Evolutionary conservation across 2,888 invertebrate genomes (phyloP).

Genomic region (Mythimna ferrago): DNA sequence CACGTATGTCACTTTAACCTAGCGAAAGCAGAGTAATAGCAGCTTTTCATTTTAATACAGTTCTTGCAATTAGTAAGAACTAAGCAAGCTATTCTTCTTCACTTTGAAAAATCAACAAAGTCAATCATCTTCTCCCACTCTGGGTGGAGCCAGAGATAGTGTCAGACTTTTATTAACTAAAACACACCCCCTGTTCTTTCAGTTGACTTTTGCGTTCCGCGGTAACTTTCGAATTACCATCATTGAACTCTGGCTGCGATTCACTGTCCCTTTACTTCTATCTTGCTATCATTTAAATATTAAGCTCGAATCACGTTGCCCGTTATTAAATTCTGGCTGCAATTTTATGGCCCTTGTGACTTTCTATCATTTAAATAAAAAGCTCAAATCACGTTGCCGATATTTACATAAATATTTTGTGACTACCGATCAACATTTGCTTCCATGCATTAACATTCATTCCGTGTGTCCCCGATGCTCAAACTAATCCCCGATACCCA

Average conservation of each 20-base stretch:
- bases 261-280: too few relatives aligned
- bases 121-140: too few relatives aligned
- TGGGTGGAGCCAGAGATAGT: too few relatives aligned
- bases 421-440: slow-evolving; percentile 33
- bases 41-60: background rate
- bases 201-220: too few relatives aligned
- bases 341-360: background rate
- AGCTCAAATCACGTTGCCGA: slow-evolving; percentile 9
- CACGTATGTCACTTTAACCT: background rate
- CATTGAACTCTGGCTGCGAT: background rate
- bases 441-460: slow-evolving; percentile 53
- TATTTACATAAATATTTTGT: background rate
- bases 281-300: background rate
- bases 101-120: background rate
- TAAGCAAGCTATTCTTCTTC: background rate
- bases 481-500: slow-evolving; percentile 24
- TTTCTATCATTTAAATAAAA: background rate
- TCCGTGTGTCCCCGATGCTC: slow-evolving; percentile 50
- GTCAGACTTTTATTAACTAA: too few relatives aligned
- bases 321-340: background rate
- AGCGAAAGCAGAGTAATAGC: background rate
- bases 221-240: too few relatives aligned
- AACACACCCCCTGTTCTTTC: too few relatives aligned
- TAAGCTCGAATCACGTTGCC: slow-evolving; percentile 10
- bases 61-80: background rate